A percentile compares a stretch with the other conserved stretches of the same genome.
Evolutionary conservation across 2,113 vertebrate species (phyloP).

Genomic region (Hypocryptadius cinnamomeus): DNA sequence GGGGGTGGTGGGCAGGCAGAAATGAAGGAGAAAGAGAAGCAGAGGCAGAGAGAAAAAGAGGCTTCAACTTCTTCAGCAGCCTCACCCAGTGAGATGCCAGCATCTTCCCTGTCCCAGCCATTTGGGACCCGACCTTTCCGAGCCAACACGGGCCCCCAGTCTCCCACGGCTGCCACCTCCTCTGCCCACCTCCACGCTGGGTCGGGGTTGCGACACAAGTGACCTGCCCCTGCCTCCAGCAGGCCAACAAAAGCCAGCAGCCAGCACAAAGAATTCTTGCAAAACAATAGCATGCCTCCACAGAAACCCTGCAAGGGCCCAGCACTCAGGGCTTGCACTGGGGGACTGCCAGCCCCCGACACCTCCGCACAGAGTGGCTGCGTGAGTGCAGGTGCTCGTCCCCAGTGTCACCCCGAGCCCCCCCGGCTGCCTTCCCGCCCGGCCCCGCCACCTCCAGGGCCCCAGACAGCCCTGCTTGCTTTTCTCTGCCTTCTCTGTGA

Average conservation of each 20-base stretch:
- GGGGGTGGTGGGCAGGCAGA: background rate
- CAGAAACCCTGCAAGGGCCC: background rate
- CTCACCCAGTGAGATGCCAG: background rate
- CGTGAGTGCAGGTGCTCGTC: fast-evolving
- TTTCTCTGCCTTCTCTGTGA: background rate
- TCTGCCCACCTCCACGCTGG: fast-evolving
- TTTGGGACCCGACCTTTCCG: background rate
- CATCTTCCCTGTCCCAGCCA: background rate
- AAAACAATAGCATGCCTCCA: background rate
- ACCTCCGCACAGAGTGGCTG: fast-evolving
- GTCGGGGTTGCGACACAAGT: background rate
- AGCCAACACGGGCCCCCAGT: fast-evolving
- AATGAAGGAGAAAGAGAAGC: background rate
- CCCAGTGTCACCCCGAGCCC: fast-evolving
- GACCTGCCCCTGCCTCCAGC: background rate
- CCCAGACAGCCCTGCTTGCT: background rate
- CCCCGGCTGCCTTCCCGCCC: fast-evolving
- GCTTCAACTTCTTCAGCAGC: background rate
- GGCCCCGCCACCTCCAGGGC: fast-evolving
- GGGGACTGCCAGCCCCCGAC: background rate
- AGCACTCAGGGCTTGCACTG: background rate
- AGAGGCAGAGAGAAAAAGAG: background rate
- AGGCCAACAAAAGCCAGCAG: background rate
- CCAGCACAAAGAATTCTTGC: background rate
- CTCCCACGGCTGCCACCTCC: background rate